Evolutionary conservation across 92 coral and sea anemone species (phyloP), one percentile per base, ranked within the genome.

Genomic region (Palythoa caribaeorum): DNA sequence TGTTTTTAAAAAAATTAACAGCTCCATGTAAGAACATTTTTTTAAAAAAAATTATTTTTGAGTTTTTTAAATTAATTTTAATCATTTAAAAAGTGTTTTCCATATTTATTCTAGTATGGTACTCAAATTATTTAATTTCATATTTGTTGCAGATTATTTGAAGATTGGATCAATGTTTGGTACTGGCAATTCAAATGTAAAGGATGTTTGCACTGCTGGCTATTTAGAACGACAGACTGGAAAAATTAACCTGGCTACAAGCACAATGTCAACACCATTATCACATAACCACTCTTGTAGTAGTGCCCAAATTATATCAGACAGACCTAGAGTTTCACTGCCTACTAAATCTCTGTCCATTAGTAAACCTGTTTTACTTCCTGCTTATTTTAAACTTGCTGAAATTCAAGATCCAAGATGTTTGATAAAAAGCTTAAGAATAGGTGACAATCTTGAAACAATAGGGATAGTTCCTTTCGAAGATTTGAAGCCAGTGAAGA

Each of bases 391-490:
- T 40, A n/a, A 66, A 59, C 53, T 28, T 60, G 44, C 44, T 48
- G 40, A 81, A 68, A 15, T 66, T 81, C 71, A 16, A 47, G 86
- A 81, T 68, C 86, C 86, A 47, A 66, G 39, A 9, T 35, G 44
- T 44, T 2, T 47, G 57, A 28, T 66, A 11, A 50, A 12, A 39
- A 54, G 59, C 19, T 6, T 28, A 47, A 20, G 15, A 20, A 66
- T 81, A 65, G 86, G 76, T 28, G 86, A 81, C 62, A 81, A 66
- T 2, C 60, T 60, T 4, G 13, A 80, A 15, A 63, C 86, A 52
- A 20, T 39, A 9, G 74, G 39, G 19, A 20, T 50, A 5, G 28
- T 47, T 60, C 16, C 74, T 66, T 53, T 19, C 36, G 76, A 5
- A 35, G 90, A 71, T 62, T 39, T 79, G 59, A 84, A 79, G 35